Percentiles rank a stretch among this genome's conserved stretches.
phyloP scores from a whole-genome alignment of 37 sponge, comb jelly and placozoan species.

The Geodia barretti region DNA sequence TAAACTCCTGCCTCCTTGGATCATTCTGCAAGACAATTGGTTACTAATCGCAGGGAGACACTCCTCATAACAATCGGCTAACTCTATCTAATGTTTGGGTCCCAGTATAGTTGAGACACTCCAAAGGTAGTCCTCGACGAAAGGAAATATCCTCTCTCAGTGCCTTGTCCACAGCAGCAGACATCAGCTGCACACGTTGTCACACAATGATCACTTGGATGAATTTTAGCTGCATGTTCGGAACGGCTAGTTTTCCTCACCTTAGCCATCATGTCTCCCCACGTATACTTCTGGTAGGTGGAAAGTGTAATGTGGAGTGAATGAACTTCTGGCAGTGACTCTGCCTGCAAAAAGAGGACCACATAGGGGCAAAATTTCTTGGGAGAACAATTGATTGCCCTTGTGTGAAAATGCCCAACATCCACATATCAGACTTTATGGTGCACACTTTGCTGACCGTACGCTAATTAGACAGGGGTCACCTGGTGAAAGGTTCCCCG shows the following conservation, averaged over 20 bases:
- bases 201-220: not conserved
- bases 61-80: constrained; percentile 6
- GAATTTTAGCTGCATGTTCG: not conserved
- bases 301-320: constrained; percentile 95
- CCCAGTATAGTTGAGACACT: constrained; percentile 77
- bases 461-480: no score
- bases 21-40: constrained; percentile 38
- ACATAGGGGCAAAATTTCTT: no score
- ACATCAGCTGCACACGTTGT: constrained; percentile 64
- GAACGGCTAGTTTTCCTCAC: constrained; percentile 27
- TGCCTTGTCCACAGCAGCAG: constrained; percentile 67
- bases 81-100: constrained; percentile 60
- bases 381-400: no score
- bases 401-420: no score
- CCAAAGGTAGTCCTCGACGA: constrained; percentile 73
- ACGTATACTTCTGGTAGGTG: constrained; percentile 91
- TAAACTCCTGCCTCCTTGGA: constrained; percentile 46
- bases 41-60: not conserved
- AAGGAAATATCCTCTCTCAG: constrained; percentile 73
- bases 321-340: constrained; percentile 74
- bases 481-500: constrained; percentile 96
- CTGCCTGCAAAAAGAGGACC: constrained; percentile 50
- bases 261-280: constrained; percentile 87
- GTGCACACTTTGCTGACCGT: no score
- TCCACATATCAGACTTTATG: no score